Evolutionary conservation across 2,888 invertebrate species (phyloP), one percentile per base, ranked within the genome.

Genomic region (Sialis fuliginosa): DNA sequence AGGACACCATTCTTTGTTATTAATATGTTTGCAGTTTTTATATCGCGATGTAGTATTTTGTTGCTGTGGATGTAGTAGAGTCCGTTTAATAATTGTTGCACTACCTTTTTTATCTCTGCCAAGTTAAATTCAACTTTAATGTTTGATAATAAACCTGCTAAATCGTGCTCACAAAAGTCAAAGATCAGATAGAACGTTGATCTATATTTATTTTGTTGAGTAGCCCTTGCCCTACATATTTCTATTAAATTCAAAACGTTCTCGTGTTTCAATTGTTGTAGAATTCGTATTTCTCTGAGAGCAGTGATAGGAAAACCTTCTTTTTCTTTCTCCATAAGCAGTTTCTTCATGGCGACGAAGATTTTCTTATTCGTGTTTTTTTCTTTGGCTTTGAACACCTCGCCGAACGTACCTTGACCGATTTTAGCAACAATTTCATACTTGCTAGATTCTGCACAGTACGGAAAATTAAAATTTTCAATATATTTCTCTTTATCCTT

Each of bases 231-330:
- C 46, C 93, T 74, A 59, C 96, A 97, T 48, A 98, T 96, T 71
- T 98, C 98, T 48, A 96, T 88, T 13, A 99, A 72, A 64, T 90
- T 91, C 0, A 98, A 93, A 4, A 98, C 92, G 66, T 99, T 97
- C 56, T 93, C 92, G 64, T 98, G 93, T 63, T 93, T 92, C 1
- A 98, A 63, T 12, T 90, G 71, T 61, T 97, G 95, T 37, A 98
- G 65, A 57, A 98, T 97, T 58, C 89, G 81, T 48, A 99, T 96
- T 72, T 98, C 98, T 56, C 98, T 74, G 51, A 98, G 62, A 0
- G 98, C 97, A 35, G 98, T 98, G 53, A 98, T 98, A 0, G 98
- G 98, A 63, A 99, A 99, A 44, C 97, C 97, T 75, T 98, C 97
- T 64, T 96, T 97, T 69, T 98, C 97, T 66, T 98, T 98, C 59